A percentile compares a stretch with the other conserved stretches of the same genome.
Evolutionary conservation across 2,888 invertebrate genomes (phyloP).

Genomic region (Megastigmus dorsalis): DNA sequence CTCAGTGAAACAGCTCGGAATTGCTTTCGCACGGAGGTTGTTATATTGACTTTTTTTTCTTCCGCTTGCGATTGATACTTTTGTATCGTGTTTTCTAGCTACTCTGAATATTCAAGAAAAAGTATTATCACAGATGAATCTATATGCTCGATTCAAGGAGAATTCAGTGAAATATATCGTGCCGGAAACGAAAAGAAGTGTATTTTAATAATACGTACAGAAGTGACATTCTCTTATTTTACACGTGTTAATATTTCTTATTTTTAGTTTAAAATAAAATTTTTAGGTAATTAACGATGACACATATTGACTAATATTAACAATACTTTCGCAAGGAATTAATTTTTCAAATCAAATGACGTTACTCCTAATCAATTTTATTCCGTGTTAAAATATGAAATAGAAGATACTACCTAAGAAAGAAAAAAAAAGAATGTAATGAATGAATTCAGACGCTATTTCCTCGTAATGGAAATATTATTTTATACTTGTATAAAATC

Average conservation of each 20-base stretch:
- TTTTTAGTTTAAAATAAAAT: background rate
- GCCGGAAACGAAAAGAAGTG: background rate
- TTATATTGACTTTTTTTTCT: constrained; percentile 6
- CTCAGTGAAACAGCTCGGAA: constrained; percentile 31
- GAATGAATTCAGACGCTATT: too few relatives aligned
- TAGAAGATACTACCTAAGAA: too few relatives aligned
- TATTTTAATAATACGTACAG: background rate
- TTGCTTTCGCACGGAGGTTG: constrained; percentile 4
- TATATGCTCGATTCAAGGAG: background rate
- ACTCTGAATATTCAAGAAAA: constrained; percentile 16
- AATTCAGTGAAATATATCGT: background rate
- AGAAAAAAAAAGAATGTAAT: too few relatives aligned
- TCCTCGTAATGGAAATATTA: too few relatives aligned
- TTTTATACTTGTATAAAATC: too few relatives aligned
- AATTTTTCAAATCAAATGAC: too few relatives aligned
- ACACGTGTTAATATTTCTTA: too few relatives aligned
- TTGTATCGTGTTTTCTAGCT: constrained; percentile 10
- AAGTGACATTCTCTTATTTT: background rate
- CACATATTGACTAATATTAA: too few relatives aligned
- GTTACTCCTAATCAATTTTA: too few relatives aligned
- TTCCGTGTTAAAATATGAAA: too few relatives aligned
- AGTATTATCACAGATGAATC: constrained; percentile 9
- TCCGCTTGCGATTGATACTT: constrained; percentile 14
- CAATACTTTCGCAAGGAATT: too few relatives aligned
- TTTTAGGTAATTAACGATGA: too few relatives aligned